A percentile compares a stretch with the other conserved stretches of the same genome.
phyloP scores from a whole-genome alignment of 2,113 vertebrate genomes.

The Antennarius striatus region DNA sequence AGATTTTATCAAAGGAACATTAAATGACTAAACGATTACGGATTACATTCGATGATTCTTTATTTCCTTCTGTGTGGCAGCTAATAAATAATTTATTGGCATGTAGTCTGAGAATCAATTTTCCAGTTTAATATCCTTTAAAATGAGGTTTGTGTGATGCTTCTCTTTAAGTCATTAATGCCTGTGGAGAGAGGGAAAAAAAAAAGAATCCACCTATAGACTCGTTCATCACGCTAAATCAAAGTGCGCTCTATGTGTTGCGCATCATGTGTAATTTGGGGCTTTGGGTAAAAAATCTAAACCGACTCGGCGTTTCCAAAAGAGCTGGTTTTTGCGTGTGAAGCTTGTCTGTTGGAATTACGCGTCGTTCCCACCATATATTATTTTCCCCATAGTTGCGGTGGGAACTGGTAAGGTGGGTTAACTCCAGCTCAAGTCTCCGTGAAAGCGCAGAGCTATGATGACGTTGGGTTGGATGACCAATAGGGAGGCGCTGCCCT shows the following conservation, averaged over 20 bases:
- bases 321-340: constrained; percentile 50
- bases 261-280: constrained; percentile 63
- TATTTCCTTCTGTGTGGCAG: neutral
- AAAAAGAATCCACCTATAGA: constrained; percentile 19
- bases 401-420: constrained; percentile 86
- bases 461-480: constrained; percentile 94
- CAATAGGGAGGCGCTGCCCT: constrained; percentile 97
- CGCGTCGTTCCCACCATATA: constrained; percentile 78
- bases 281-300: constrained; percentile 39
- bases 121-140: neutral
- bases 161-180: constrained; percentile 39
- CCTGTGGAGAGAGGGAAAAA: constrained; percentile 24
- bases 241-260: constrained; percentile 41
- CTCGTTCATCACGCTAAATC: constrained; percentile 34
- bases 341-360: constrained; percentile 68
- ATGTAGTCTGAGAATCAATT: neutral
- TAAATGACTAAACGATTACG: neutral
- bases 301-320: constrained; percentile 44
- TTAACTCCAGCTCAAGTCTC: constrained; percentile 88
- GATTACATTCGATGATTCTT: neutral
- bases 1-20: neutral
- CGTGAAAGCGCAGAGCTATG: constrained; percentile 84
- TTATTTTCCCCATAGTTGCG: constrained; percentile 75
- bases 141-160: constrained; percentile 13
- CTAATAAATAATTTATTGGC: neutral